These are phyloP conservation scores for Dasyprocta punctata DNA, from an alignment of 2,113 vertebrate genomes.

Conservation along the genomic window DNA sequence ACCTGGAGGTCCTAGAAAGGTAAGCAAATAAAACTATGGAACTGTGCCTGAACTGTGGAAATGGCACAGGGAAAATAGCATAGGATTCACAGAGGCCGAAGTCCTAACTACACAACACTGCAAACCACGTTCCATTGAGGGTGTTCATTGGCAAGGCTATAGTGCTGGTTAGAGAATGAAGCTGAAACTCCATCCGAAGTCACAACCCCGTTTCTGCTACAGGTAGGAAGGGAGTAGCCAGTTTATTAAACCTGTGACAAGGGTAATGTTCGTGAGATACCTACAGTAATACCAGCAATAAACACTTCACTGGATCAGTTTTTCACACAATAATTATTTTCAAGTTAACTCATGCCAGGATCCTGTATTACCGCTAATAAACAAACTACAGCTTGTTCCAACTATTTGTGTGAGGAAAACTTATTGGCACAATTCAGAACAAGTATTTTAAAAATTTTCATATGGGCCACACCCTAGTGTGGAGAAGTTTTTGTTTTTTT, in stretches of 20 bases:
- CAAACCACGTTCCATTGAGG: background rate
- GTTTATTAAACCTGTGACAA: conserved; percentile 76
- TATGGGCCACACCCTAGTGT: background rate
- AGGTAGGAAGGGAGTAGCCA: conserved; percentile 48
- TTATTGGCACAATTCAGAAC: conserved; percentile 18
- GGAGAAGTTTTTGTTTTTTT: too few relatives aligned
- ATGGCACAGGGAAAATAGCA: background rate
- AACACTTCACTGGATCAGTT: conserved; percentile 9
- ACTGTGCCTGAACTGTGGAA: background rate
- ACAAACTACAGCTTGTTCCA: background rate
- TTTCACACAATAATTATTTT: conserved; percentile 56
- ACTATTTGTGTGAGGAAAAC: background rate
- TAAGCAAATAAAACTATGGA: conserved; percentile 57
- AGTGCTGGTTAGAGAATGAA: background rate
- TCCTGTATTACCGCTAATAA: conserved; percentile 28
- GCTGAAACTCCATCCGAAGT: conserved; percentile 52
- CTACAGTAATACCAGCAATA: conserved; percentile 44
- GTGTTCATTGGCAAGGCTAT: background rate
- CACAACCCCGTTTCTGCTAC: background rate
- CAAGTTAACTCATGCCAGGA: conserved; percentile 57
- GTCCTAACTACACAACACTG: background rate
- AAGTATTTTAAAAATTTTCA: background rate
- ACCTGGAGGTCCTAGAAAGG: conserved; percentile 38
- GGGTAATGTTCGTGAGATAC: conserved; percentile 57
- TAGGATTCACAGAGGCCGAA: background rate